Evolutionary conservation across 2,113 vertebrate genomes (phyloP), one percentile per base, ranked within the genome.

Genomic region (Phalacrocorax pelagicus): DNA sequence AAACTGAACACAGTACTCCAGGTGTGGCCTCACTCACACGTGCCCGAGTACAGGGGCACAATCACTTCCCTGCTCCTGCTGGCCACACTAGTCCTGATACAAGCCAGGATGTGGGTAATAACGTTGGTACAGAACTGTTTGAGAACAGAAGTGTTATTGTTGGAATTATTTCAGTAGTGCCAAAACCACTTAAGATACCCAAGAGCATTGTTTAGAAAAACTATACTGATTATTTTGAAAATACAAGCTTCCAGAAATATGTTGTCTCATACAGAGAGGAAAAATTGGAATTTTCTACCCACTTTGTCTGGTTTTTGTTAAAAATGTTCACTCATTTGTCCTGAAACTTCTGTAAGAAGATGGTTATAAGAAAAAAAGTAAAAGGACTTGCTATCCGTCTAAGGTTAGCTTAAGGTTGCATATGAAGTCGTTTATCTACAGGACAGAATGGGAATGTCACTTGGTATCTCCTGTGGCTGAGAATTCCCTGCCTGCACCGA

Each of bases 41-140:
- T 38, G 38, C 38, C 38, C 0, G 4, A 38, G 6, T 32, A 58
- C 34, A 47, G 5, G 10, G 6, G 3, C 6, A 29, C 1, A 1
- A 70, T 59, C 66, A 18, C 17, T 59, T 40, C 29, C 11, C 29
- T 70, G 5, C 2, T 52, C 21, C 21, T 54, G 15, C 47, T 55
- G 26, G 18, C 11, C n/a, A 47, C 27, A 8, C 7, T 27, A n/a
- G 19, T 49, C 40, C n/a, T 67, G 15, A 42, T 29, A 58, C 1
- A 67, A 63, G 5, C 5, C 42, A 49, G 38, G 38, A 38, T 21
- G 6, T 23, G 12, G 9, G 12, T 46, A 70, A 65, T 58, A 63
- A 15, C n/a, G 10, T 29, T 32, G 57, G 26, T 1, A 1, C 10
- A 4, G 16, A 82, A 54, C 26, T n/a, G 17, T n/a, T 52, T 34